A percentile compares a stretch with the other conserved stretches of the same genome.
Conservation (phyloP, 2,113 vertebrate genomes). For the Hemiscyllium ocellatum region DNA sequence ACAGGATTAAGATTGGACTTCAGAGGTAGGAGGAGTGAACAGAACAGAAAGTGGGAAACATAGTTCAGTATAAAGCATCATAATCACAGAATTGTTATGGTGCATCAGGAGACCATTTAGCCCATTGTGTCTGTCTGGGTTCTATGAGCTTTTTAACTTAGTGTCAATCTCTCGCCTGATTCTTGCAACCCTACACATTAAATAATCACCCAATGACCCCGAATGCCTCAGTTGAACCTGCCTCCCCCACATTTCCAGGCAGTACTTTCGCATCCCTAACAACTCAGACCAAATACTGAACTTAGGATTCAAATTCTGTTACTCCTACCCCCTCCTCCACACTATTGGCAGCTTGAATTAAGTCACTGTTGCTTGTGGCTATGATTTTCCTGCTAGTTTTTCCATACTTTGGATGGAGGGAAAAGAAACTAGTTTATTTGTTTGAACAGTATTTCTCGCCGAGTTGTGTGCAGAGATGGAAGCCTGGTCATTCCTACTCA, state of each 20-base stretch:
- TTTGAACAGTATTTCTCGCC: not conserved
- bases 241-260: too few relatives aligned
- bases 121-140: too few relatives aligned
- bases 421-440: not conserved
- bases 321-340: not conserved
- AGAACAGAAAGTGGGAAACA: not conserved
- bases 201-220: too few relatives aligned
- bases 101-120: too few relatives aligned
- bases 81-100: too few relatives aligned
- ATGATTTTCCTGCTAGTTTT: not conserved
- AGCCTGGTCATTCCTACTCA: not conserved
- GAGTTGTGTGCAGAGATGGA: not conserved
- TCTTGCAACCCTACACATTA: too few relatives aligned
- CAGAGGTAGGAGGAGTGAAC: not conserved
- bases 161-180: too few relatives aligned
- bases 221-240: too few relatives aligned
- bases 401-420: not conserved
- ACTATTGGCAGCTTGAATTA: not conserved
- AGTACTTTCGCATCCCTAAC: too few relatives aligned
- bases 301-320: not conserved
- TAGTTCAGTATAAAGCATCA: not conserved
- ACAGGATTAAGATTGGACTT: not conserved
- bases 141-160: too few relatives aligned
- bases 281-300: too few relatives aligned
- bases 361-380: not conserved